Evolutionary conservation across 2,113 vertebrate genomes (phyloP).

Genomic region (Actenoides lindsayi): DNA sequence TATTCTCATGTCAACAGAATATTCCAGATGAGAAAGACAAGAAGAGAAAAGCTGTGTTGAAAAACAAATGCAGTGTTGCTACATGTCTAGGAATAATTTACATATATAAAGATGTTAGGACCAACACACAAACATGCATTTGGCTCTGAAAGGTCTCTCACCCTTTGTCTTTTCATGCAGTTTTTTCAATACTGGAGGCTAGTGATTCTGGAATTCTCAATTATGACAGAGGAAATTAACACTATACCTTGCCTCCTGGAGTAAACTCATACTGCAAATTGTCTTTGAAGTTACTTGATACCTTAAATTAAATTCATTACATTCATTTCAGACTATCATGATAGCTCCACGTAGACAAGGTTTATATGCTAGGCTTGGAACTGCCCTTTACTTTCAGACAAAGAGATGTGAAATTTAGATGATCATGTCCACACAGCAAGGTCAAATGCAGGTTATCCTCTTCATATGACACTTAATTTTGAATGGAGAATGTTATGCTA

Average conservation of each 20-base stretch:
- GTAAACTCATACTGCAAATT: conserved; percentile 33
- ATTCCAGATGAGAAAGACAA: not conserved
- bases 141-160: not conserved
- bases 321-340: conserved; percentile 51
- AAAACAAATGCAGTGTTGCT: not conserved
- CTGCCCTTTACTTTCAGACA: conserved; percentile 23
- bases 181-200: not conserved
- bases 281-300: conserved; percentile 67
- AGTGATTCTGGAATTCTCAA: not conserved
- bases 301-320: conserved; percentile 61
- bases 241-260: conserved; percentile 5
- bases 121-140: not conserved
- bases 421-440: conserved; percentile 27
- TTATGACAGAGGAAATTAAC: conserved; percentile 22
- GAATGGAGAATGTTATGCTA: conserved; percentile 26
- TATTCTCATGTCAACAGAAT: not conserved
- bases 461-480: conserved; percentile 37
- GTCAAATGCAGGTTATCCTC: conserved; percentile 26
- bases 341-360: conserved; percentile 44
- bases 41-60: not conserved
- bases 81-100: not conserved
- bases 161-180: not conserved
- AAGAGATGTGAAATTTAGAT: conserved; percentile 64
- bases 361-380: conserved; percentile 7
- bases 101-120: not conserved